phyloP scores from a whole-genome alignment of 2,797 vertebrate genomes.

The Columba guinea region DNA sequence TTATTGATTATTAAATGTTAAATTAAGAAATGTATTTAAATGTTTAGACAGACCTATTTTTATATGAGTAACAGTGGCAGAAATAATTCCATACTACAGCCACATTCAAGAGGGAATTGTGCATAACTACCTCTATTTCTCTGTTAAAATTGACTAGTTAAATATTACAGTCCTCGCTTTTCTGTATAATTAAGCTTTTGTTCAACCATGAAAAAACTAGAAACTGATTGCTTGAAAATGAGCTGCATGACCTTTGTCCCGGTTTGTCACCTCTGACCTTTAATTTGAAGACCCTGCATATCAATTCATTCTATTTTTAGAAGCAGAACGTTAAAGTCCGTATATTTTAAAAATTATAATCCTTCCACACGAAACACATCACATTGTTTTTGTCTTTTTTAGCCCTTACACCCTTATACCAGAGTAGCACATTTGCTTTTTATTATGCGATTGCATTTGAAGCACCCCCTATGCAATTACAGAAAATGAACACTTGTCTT shows the following conservation, averaged over 20 bases:
- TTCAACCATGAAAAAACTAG: constrained; percentile 73
- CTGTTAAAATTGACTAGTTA: constrained; percentile 42
- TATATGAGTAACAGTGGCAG: not conserved
- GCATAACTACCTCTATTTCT: not conserved
- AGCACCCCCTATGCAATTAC: not conserved
- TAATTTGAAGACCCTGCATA: constrained; percentile 78
- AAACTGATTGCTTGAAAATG: constrained; percentile 79
- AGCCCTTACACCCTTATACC: not conserved
- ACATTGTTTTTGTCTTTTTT: not conserved
- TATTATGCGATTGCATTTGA: not conserved
- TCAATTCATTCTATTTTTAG: constrained; percentile 79
- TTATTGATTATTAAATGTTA: not conserved
- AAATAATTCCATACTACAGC: not conserved
- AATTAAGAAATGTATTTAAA: not conserved
- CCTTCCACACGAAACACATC: not conserved
- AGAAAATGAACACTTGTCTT: constrained; percentile 15
- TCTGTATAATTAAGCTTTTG: constrained; percentile 80
- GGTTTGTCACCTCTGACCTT: constrained; percentile 81
- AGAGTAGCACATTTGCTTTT: not conserved
- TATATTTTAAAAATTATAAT: constrained; percentile 33
- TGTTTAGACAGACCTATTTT: not conserved
- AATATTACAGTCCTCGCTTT: constrained; percentile 55
- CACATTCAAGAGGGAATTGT: not conserved
- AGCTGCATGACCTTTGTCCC: constrained; percentile 78
- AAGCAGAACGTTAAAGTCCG: constrained; percentile 55